phyloP scores from a whole-genome alignment of 2,113 vertebrate genomes.

The Lampris incognitus region DNA sequence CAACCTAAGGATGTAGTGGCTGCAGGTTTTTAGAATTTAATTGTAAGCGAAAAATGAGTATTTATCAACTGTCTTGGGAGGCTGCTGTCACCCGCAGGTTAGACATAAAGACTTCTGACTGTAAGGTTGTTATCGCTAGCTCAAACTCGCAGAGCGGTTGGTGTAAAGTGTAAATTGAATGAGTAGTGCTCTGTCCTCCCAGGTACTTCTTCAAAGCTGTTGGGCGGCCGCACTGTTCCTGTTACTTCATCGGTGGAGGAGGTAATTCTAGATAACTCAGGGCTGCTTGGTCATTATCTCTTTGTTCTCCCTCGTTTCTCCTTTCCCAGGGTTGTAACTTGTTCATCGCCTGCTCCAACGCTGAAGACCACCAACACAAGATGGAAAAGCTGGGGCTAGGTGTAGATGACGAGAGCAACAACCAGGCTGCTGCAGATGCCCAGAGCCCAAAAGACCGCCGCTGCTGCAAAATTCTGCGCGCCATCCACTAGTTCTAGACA shows the following conservation, averaged over 20 bases:
- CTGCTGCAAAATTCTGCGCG: constrained; percentile 96
- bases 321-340: constrained; percentile 92
- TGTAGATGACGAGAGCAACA: constrained; percentile 95
- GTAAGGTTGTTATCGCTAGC: no score
- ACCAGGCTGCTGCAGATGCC: constrained; percentile 88
- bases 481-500: constrained; percentile 96
- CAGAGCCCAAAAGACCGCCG: constrained; percentile 96
- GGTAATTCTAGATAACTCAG: no score
- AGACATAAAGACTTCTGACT: no score
- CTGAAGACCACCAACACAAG: constrained; percentile 97
- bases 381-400: constrained; percentile 98
- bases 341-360: constrained; percentile 97
- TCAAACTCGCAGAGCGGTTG: no score
- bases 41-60: constrained; percentile 49
- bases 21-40: constrained; percentile 66
- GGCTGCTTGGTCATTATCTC: constrained; percentile 50
- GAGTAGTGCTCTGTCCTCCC: no score
- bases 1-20: background rate
- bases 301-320: background rate
- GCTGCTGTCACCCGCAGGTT: no score
- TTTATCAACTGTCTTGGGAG: no score
- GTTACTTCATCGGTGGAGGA: no score
- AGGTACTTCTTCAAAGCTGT: no score
- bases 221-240: no score
- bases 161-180: no score